Percentiles rank a stretch among this genome's conserved stretches.
Evolutionary conservation across 2,113 vertebrate genomes (phyloP).

Genomic region (Chaenogobius annularis): DNA sequence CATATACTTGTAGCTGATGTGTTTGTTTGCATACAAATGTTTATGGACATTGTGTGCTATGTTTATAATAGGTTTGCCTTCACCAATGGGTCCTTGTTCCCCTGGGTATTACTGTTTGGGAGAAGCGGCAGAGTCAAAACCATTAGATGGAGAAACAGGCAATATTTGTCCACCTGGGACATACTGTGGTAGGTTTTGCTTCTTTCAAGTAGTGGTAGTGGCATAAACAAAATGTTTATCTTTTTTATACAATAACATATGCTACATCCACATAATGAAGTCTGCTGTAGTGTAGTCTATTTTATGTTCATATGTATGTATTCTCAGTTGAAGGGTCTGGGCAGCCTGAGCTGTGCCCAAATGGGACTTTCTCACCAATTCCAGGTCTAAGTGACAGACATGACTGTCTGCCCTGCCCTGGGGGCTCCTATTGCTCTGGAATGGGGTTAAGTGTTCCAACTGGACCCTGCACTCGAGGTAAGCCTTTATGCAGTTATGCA

Average conservation of each 20-base stretch:
- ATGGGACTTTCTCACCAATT: constrained; percentile 82
- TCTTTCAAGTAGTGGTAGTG: background rate
- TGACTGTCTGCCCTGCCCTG: constrained; percentile 81
- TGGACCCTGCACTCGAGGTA: constrained; percentile 82
- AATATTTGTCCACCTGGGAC: constrained; percentile 84
- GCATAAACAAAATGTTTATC: background rate
- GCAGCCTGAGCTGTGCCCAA: constrained; percentile 80
- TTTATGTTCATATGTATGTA: constrained; percentile 7
- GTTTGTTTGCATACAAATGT: background rate
- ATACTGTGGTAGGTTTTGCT: constrained; percentile 82
- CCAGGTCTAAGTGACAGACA: constrained; percentile 63
- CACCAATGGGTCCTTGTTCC: constrained; percentile 82
- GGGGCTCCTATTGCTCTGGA: constrained; percentile 81
- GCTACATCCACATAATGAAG: background rate
- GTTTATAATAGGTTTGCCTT: constrained; percentile 77
- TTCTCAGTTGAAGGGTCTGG: constrained; percentile 78
- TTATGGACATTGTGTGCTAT: background rate
- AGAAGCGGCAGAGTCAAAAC: constrained; percentile 78
- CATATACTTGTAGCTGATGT: background rate
- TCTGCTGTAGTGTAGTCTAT: background rate
- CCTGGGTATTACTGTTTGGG: constrained; percentile 85
- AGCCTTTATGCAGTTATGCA: background rate
- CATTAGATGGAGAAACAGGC: constrained; percentile 81
- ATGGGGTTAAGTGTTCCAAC: constrained; percentile 80
- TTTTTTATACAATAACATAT: background rate